Base-by-base conservation (phyloP, 2,888 invertebrate species). In the Drosophila kambysellisi region DNA sequence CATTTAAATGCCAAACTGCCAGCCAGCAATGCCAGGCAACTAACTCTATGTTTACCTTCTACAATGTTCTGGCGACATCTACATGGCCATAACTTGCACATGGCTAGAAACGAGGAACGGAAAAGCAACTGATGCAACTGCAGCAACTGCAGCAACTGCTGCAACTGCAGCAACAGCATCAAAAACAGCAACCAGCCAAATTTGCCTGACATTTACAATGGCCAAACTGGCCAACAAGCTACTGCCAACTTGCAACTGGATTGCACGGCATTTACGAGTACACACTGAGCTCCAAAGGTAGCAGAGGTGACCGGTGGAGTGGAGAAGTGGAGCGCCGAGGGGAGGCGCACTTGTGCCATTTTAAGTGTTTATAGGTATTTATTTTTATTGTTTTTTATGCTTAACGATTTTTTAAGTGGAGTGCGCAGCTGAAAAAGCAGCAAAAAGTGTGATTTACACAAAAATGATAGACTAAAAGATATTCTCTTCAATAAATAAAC, bases 321-420 rank as follows among this genome's bases (percentile, higher is more conserved):
- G 25, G 35, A 41, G 61, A 30, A 54, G n/a, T 46, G 30, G 20
- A 33, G 60, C 15, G 51, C 5, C 25, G 15, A 30, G 35, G n/a
- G 12, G 51, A 48, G 71, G 25, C 64, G 64, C 67, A 83, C 71
- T 77, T 89, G 80, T 78, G 85, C 89, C 89, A 89, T 86, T 86
- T 89, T 76, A 89, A 89, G 85, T 86, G 85, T 86, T 89, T 86
- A 89, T 88, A 89, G 89, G 89, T 86, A 86, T 86, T 86, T 86
- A 80, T 80, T 86, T 86, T 88, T 88, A 86, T 86, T 86, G 85
- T 86, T 89, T 89, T 78, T 80, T 86, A 88, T 88, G 80, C 82
- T 89, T 82, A 89, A 85, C 85, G 80, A 89, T 85, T 89, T 89
- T 88, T 88, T 84, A 88, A 86, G 89, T 89, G 85, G 77, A 89